Base-by-base conservation (phyloP, 1,140 invertebrate species). In the Drosophila kikkawai region DNA sequence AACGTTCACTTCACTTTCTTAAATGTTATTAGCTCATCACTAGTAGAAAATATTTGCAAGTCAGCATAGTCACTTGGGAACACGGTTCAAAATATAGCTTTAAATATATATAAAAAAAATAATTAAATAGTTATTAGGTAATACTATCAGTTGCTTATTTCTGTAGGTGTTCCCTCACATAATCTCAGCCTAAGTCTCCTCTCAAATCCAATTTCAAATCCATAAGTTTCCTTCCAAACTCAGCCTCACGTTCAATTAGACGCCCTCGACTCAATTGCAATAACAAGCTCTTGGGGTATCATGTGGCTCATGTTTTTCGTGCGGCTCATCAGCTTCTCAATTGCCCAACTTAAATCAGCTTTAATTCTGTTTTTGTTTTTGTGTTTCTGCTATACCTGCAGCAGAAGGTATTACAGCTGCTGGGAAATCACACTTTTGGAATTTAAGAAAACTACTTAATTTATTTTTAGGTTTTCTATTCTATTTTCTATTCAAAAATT, bases 191-290 rank as follows among this genome's bases (percentile, higher is more conserved):
- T 34, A 12, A 34, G 26, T 34, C 15, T 4, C 9, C 11, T 11
- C 36, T 56, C 36, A 15, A 5, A 15, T 55, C 45, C 58, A 39
- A 9, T 41, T 32, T 8, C 13, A 29, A 64, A 42, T 39, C 36
- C 42, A 34, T 22, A 59, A 48, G 45, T 51, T 41, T 69, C 47
- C 60, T 37, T 29, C 26, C 13, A 17, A 13, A 36, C 22, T 41
- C 34, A 32, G 32, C 53, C 75, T 53, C 80, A 79, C 68, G 68
- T 75, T 69, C 80, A 82, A 79, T 82, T 79, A 82, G 68, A 41
- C 67, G 64, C 60, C 56, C 47, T 44, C 32, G 50, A 15, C 63
- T 56, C 42, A 73, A 79, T 70, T 79, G 76, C 75, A 79, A 55
- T 37, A 78, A 77, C 75, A 73, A 79, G 47, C 56, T 79, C 67